Percentiles rank a stretch among this genome's conserved stretches.
Evolutionary conservation across 2,113 vertebrate species (phyloP).

Genomic region (Gymnobelideus leadbeateri): DNA sequence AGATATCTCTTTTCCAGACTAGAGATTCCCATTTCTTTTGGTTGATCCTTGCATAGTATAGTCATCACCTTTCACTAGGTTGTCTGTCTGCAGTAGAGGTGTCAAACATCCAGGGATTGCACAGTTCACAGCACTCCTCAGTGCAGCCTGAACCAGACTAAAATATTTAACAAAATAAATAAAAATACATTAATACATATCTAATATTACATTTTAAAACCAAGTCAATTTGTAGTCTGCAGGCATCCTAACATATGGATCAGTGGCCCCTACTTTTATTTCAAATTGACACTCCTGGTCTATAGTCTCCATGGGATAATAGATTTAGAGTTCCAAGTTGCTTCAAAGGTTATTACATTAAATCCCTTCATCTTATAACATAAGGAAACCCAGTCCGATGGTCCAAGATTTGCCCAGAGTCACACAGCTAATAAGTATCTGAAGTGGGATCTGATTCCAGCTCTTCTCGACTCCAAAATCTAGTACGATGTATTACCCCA

Average conservation of each 20-base stretch:
- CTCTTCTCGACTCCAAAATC: not conserved
- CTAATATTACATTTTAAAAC: not conserved
- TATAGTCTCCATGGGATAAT: not conserved
- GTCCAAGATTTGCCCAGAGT: not conserved
- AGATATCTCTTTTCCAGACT: not conserved
- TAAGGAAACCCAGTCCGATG: not conserved
- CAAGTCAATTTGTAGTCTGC: not conserved
- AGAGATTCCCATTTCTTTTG: not conserved
- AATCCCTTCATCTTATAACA: not conserved
- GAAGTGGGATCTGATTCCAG: not conserved
- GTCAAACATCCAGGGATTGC: not conserved
- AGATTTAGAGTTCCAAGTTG: not conserved
- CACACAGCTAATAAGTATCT: not conserved
- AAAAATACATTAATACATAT: too few relatives aligned
- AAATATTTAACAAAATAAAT: not conserved
- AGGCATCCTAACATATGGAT: too few relatives aligned
- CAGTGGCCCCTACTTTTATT: too few relatives aligned
- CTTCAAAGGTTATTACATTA: not conserved
- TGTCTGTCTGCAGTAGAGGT: not conserved
- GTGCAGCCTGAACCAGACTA: not conserved
- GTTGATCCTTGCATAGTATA: not conserved
- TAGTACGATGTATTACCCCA: not conserved
- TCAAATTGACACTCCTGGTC: too few relatives aligned
- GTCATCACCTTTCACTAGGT: not conserved
- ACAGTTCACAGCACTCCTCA: not conserved